phyloP scores from a whole-genome alignment of 2,797 vertebrate genomes.

The Channallabes apus region DNA sequence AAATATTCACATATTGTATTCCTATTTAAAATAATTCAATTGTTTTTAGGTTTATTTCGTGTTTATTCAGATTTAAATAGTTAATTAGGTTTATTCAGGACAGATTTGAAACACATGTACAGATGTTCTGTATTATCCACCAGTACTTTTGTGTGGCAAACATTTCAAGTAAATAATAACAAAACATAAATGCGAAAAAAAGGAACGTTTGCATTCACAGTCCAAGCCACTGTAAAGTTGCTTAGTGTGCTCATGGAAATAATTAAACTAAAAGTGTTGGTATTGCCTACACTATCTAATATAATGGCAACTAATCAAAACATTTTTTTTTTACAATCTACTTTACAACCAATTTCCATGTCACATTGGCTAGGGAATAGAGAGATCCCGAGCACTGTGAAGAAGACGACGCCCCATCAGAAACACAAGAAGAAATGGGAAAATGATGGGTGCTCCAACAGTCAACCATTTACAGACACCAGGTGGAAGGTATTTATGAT shows the following conservation, averaged over 20 bases:
- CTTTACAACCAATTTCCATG: conserved; percentile 72
- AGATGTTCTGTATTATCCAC: neutral
- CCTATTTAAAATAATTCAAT: neutral
- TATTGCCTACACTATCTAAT: conserved; percentile 71
- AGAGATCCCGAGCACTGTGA: conserved; percentile 47
- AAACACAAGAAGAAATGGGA: conserved; percentile 54
- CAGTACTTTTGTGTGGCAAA: neutral
- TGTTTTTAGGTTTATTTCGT: neutral
- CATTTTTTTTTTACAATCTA: conserved; percentile 48
- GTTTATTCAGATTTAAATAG: neutral
- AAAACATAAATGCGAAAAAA: neutral
- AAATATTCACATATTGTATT: neutral
- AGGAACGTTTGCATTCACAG: neutral
- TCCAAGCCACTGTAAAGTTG: neutral
- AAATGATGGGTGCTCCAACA: conserved; percentile 50
- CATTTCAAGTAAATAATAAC: neutral
- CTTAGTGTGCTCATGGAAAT: neutral
- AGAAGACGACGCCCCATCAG: conserved; percentile 57
- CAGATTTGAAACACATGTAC: neutral
- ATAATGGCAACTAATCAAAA: conserved; percentile 76
- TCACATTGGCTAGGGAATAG: conserved; percentile 56
- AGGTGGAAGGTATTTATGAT: conserved; percentile 41
- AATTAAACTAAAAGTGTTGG: neutral
- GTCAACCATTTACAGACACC: conserved; percentile 5
- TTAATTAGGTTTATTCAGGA: neutral